These are phyloP conservation scores for Acronicta alni DNA, from an alignment of 2,888 invertebrate genomes.

Conservation along the genomic window DNA sequence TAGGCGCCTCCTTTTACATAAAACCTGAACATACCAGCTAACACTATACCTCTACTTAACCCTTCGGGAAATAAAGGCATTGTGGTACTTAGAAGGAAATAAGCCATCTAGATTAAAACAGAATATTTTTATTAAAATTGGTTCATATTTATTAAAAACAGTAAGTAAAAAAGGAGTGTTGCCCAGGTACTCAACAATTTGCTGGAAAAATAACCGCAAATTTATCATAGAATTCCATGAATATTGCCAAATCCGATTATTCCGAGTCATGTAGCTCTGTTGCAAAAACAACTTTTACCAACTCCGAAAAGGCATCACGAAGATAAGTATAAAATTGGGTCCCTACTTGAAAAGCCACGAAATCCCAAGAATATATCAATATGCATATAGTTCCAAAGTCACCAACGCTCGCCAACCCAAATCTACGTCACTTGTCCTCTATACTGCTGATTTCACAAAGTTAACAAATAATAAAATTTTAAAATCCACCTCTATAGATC, in stretches of 20 bases:
- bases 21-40: no score
- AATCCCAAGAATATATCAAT: constrained; percentile 36
- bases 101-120: no score
- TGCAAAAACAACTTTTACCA: neutral
- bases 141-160: no score
- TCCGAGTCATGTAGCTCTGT: neutral
- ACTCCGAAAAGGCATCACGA: neutral
- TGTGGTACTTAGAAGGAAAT: no score
- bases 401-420: constrained; percentile 67
- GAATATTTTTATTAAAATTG: no score
- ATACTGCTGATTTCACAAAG: constrained; percentile 66
- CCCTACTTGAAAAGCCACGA: constrained; percentile 13
- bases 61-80: no score
- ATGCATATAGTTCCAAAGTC: constrained; percentile 62
- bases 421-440: constrained; percentile 73
- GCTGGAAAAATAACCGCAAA: neutral
- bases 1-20: no score
- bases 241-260: constrained; percentile 1
- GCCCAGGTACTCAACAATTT: no score
- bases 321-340: constrained; percentile 16
- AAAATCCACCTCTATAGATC: constrained; percentile 44
- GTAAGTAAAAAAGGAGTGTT: no score
- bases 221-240: neutral
- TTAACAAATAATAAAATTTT: constrained; percentile 41
- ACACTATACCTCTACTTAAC: no score